Conservation (phyloP, 2,888 invertebrate genomes). For the Yponomeuta sedellus region DNA sequence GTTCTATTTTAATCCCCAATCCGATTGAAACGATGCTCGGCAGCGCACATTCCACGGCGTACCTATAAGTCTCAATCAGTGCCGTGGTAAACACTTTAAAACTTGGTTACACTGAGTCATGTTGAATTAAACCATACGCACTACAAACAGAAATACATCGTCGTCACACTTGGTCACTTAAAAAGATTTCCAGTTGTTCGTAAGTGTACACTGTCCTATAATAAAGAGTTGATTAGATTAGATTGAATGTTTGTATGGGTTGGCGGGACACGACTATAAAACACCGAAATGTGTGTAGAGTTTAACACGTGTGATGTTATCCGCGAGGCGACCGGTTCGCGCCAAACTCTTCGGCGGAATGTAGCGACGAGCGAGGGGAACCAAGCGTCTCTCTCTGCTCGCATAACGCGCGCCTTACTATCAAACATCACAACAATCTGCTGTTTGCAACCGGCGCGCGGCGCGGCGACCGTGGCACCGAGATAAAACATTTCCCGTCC, state of each 20-base stretch:
- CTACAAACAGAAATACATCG: conserved; percentile 32
- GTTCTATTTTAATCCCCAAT: conserved; percentile 44
- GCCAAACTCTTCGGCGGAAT: conserved; percentile 48
- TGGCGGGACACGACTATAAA: conserved; percentile 32
- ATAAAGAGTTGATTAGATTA: background rate
- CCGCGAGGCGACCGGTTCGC: conserved; percentile 47
- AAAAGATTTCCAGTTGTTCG: background rate
- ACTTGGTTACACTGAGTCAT: conserved; percentile 61
- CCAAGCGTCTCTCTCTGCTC: background rate
- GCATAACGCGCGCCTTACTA: background rate
- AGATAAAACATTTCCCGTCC: background rate
- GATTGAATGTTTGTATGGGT: conserved; percentile 18
- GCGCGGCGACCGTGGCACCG: background rate
- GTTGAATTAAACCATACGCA: conserved; percentile 43
- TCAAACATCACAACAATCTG: background rate
- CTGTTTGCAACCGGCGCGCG: background rate
- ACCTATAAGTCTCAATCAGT: conserved; percentile 41
- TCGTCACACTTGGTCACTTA: background rate
- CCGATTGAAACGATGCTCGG: conserved; percentile 33
- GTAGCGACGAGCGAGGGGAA: conserved; percentile 28
- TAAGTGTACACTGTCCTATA: background rate
- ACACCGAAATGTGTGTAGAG: conserved; percentile 29
- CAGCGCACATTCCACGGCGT: conserved; percentile 46
- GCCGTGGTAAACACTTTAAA: conserved; percentile 46
- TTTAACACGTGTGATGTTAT: conserved; percentile 30